Evolutionary conservation across 2,888 invertebrate genomes (phyloP).

Genomic region (Ennomos quercinarius): DNA sequence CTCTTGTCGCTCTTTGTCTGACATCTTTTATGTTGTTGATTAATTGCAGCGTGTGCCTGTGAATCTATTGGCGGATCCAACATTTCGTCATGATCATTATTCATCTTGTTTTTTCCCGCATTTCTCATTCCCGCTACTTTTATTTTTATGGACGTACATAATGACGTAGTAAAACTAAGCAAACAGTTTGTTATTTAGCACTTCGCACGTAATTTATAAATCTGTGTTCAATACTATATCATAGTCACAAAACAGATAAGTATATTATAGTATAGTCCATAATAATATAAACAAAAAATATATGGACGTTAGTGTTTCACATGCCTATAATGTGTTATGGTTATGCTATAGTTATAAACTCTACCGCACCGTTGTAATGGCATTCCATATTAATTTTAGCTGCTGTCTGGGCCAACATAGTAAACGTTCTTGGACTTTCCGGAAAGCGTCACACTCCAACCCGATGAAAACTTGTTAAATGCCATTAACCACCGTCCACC

Average conservation of each 20-base stretch:
- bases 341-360: slow-evolving; percentile 3
- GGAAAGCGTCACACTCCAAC: slow-evolving; percentile 47
- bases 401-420: slow-evolving; percentile 20
- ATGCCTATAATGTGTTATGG: slow-evolving; percentile 7
- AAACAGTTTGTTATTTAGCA: slow-evolving; percentile 20
- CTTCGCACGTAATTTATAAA: slow-evolving; percentile 15
- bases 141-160: slow-evolving; percentile 27
- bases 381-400: slow-evolving; percentile 26
- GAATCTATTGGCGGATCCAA: slow-evolving; percentile 18
- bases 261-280: too few relatives aligned
- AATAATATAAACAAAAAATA: neutral
- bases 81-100: slow-evolving; percentile 19
- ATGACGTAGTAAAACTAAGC: slow-evolving; percentile 27
- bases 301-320: slow-evolving; percentile 5
- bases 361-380: neutral
- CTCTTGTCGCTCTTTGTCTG: slow-evolving; percentile 11
- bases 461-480: slow-evolving; percentile 51
- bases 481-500: slow-evolving; percentile 49
- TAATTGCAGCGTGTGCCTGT: slow-evolving; percentile 17
- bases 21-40: slow-evolving; percentile 26
- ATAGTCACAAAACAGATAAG: too few relatives aligned
- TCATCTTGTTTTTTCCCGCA: slow-evolving; percentile 23
- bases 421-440: slow-evolving; percentile 45
- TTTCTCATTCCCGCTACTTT: slow-evolving; percentile 24
- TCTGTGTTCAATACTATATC: slow-evolving; percentile 8